Evolutionary conservation across 2,888 invertebrate genomes (phyloP).

Genomic region (Melanotus villosus): DNA sequence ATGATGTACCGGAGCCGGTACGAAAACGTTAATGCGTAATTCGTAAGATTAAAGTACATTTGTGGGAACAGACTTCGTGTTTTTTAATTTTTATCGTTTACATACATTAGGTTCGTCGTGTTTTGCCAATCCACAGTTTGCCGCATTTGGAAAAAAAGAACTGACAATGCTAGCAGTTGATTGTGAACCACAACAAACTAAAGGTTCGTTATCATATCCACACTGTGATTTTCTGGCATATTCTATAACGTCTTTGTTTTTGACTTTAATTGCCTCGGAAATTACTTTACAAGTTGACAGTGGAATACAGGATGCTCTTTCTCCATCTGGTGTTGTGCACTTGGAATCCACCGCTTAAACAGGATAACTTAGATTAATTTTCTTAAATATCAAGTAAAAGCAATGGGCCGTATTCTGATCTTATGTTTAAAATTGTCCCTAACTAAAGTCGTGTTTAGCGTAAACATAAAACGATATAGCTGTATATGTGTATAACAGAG

Average conservation of each 20-base stretch:
- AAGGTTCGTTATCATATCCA: constrained; percentile 68
- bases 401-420: too few species aligned
- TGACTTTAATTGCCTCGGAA: constrained; percentile 60
- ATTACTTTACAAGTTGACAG: constrained; percentile 67
- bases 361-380: not conserved
- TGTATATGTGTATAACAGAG: too few species aligned
- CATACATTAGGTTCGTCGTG: too few species aligned
- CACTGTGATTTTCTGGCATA: constrained; percentile 69
- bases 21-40: too few species aligned
- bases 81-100: too few species aligned
- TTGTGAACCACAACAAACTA: constrained; percentile 68
- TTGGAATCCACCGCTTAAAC: constrained; percentile 25
- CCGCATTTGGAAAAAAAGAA: constrained; percentile 16
- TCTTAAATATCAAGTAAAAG: too few species aligned
- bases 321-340: constrained; percentile 67
- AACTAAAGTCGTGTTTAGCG: too few species aligned
- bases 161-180: not conserved
- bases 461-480: too few species aligned
- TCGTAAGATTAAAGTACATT: too few species aligned
- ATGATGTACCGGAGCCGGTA: too few species aligned
- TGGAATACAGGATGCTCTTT: constrained; percentile 65
- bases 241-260: constrained; percentile 24
- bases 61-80: too few species aligned
- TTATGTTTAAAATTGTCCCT: too few species aligned
- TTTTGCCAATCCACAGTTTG: constrained; percentile 28